phyloP scores from a whole-genome alignment of 2,113 vertebrate species.

The Mustela lutreola region DNA sequence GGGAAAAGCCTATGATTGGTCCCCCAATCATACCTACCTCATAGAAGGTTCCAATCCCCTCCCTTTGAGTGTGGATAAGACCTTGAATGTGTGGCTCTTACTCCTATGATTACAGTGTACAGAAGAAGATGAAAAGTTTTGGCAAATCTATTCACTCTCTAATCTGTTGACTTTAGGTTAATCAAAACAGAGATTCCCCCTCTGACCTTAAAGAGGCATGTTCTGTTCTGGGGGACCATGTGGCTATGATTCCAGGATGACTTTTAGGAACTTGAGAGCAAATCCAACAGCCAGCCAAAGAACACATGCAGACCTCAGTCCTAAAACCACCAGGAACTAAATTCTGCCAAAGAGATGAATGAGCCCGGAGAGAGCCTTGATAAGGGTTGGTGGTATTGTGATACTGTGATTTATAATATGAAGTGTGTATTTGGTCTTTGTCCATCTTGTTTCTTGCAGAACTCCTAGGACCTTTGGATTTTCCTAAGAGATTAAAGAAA shows the following conservation, averaged over 20 bases:
- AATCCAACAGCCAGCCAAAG: background rate
- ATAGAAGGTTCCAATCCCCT: background rate
- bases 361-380: background rate
- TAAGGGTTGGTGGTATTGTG: background rate
- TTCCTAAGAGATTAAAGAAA: background rate
- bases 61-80: background rate
- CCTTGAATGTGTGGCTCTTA: accelerated
- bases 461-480: background rate
- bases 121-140: background rate
- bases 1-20: background rate
- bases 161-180: background rate
- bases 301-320: accelerated
- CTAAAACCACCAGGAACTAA: background rate
- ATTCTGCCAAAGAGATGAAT: background rate
- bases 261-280: background rate
- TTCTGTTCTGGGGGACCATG: background rate
- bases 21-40: too few species aligned
- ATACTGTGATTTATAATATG: background rate
- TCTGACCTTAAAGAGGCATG: background rate
- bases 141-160: background rate
- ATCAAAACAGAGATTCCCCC: background rate
- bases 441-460: background rate
- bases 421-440: background rate
- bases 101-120: background rate
- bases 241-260: background rate